A percentile compares a stretch with the other conserved stretches of the same genome.
Evolutionary conservation across 2,888 invertebrate species (phyloP).

Genomic region (Pristionchus maxplancki): DNA sequence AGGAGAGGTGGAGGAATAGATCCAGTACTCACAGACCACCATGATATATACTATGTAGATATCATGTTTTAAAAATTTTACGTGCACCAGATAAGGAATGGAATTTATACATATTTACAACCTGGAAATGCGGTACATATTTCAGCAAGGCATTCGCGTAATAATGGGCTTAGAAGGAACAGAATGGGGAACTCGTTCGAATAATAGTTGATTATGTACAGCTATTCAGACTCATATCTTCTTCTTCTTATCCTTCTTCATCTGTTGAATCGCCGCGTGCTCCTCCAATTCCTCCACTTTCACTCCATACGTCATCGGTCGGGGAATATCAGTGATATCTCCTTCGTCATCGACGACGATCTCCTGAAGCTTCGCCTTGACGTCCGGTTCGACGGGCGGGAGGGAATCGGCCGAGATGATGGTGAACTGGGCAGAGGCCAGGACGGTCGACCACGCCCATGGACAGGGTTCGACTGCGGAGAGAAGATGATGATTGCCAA

Average conservation of each 20-base stretch:
- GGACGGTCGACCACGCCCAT: not conserved
- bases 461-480: not conserved
- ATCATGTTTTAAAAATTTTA: too few species aligned
- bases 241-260: not conserved
- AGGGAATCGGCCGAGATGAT: not conserved
- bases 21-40: too few species aligned
- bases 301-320: not conserved
- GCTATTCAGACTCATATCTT: not conserved
- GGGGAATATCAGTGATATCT: not conserved
- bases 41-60: too few species aligned
- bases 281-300: not conserved
- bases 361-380: not conserved
- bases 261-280: not conserved
- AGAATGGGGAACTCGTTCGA: too few species aligned
- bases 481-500: not conserved
- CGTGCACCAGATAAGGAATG: too few species aligned
- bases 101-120: too few species aligned
- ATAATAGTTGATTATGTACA: not conserved
- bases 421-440: not conserved
- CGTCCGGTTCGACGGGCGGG: not conserved
- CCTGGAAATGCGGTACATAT: too few species aligned
- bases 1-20: too few species aligned
- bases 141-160: too few species aligned
- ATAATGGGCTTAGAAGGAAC: too few species aligned
- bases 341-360: not conserved